Evolutionary conservation across 30 jellyfish, hydroid and myxozoan genomes (phyloP), one percentile per base, ranked within the genome.

Genomic region (Turritopsis dohrnii): DNA sequence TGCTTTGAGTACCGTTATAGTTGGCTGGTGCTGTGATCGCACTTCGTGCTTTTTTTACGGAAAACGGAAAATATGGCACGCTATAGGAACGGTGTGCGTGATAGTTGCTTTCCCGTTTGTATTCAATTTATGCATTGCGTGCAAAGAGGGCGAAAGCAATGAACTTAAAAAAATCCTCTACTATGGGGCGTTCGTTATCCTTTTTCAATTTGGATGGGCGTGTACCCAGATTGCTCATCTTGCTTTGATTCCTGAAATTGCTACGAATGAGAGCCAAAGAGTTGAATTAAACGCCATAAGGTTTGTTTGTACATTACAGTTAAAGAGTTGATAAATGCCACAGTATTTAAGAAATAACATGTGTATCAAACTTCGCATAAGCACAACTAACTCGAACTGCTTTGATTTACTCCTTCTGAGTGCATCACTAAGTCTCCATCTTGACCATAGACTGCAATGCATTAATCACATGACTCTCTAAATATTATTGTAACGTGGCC

Each of bases 121-220:
- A 27, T 93, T 93, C 76, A 93, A 93, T 84, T 54, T 85, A 21
- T 93, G 98, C 72, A 16, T 93, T 25, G 79, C 77, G 13, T 93
- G 96, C 30, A 41, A 41, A 13, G 60, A 41, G 60, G 89, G 83
- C 16, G 52, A 66, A 75, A 72, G 90, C 20, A 81, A 92, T 28
- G 31, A 86, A 1, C 79, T 90, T 13, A 52, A 73, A 3, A 65
- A 89, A 27, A 83, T 88, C 17, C 71, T 88, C 69, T 93, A 93
- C 80, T 93, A 93, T 28, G 79, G 87, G 25, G 94, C 91, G n/a
- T 93, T 93, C 71, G 98, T 93, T 29, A 88, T 93, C 83, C 94
- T 93, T 30, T 93, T 93, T 83, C 96, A 88, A 82, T 88, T 93
- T 72, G 98, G 98, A 1, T 88, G 96, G 98, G 98, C 98, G 18